Evolutionary conservation across 2,797 vertebrate species (phyloP), one percentile per base, ranked within the genome.

Genomic region (Selene dorsalis): DNA sequence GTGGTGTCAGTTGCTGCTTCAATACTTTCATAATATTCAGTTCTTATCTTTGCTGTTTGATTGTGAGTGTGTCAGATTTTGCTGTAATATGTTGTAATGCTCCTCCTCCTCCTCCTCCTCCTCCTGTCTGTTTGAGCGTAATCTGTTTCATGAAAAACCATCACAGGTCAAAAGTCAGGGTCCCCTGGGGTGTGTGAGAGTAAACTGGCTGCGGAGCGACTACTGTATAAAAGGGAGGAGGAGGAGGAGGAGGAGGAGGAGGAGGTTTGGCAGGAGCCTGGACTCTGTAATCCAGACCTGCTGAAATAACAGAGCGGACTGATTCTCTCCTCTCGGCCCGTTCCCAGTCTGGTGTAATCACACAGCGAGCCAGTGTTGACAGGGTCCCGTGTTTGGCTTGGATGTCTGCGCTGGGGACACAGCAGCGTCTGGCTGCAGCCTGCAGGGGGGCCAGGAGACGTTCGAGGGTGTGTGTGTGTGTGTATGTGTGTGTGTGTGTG

Each of bases 211-310:
- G 82, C 60, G 6, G 77, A 82, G 83, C 8, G 80, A 91, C 90
- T 91, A 90, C 92, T 92, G 91, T 91, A 90, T 88, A 26, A 83
- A 75, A n/a, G n/a, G n/a, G n/a, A n/a, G n/a, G n/a, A n/a, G n/a
- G n/a, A 43, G 67, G 72, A 66, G 87, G 80, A 45, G 81, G 81
- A 60, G 80, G 84, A 45, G 81, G 81, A 66, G 87, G 80, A 45
- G 81, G 81, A 60, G 80, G 84, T 65, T 82, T 86, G 86, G 87
- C 68, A 67, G 79, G 70, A 80, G 86, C 88, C 74, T 24, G 39
- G 77, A 79, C 81, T 88, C 78, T 88, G 78, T 93, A 91, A 94
- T 93, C 87, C 92, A 89, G 87, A 89, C 85, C 90, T 93, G 92
- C 91, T 94, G 92, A 88, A 91, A 89, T 83, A 93, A 93, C 91